Conservation (phyloP, 2,113 vertebrate genomes). For the Eurystomus gularis region DNA sequence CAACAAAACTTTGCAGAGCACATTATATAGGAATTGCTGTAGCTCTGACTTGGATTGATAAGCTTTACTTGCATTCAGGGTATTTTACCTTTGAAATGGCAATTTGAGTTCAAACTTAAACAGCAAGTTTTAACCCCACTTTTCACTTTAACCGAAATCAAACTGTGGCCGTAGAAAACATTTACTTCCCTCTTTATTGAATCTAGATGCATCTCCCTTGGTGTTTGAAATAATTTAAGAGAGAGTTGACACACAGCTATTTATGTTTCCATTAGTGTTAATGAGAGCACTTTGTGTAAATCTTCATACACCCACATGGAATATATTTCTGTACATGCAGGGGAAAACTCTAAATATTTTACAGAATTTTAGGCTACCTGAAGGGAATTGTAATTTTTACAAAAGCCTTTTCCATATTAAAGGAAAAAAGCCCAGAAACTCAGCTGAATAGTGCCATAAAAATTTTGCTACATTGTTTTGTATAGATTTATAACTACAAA, state of each 20-base stretch:
- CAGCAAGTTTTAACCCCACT: not conserved
- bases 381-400: not conserved
- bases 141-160: not conserved
- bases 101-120: not conserved
- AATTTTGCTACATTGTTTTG: not conserved
- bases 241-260: not conserved
- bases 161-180: not conserved
- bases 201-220: not conserved
- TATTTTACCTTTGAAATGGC: not conserved
- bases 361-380: not conserved
- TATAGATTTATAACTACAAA: not conserved
- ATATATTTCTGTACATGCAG: not conserved
- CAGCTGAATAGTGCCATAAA: not conserved
- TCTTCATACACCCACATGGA: not conserved
- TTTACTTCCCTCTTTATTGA: not conserved
- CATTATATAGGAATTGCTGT: not conserved
- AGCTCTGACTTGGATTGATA: not conserved
- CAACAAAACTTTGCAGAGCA: not conserved
- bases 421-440: not conserved
- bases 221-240: too few species aligned
- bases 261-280: constrained; percentile 30
- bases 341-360: not conserved
- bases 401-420: not conserved
- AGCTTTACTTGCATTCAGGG: not conserved
- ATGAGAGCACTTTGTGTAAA: constrained; percentile 6